Evolutionary conservation across 2,113 vertebrate genomes (phyloP).

Genomic region (Calyptommatus sinebrachiatus): DNA sequence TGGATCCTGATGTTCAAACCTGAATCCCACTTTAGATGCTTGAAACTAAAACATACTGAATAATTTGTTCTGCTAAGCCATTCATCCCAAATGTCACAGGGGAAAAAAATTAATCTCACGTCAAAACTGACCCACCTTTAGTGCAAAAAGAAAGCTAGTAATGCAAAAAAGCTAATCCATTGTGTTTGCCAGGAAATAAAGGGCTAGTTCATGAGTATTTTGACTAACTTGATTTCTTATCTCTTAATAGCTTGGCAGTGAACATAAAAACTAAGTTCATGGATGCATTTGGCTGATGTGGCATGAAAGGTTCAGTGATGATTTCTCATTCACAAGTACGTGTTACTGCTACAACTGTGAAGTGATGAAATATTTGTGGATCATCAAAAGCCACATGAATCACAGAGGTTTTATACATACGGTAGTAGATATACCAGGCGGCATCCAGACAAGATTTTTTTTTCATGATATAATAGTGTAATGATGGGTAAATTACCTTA

Average conservation of each 20-base stretch:
- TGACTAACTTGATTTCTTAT: neutral
- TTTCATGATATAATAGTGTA: too few species aligned
- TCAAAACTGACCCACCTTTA: constrained; percentile 64
- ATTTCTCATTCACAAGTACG: neutral
- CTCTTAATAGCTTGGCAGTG: neutral
- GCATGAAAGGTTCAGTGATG: neutral
- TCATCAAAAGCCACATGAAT: neutral
- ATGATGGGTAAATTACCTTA: too few species aligned
- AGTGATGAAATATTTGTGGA: neutral
- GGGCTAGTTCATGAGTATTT: neutral
- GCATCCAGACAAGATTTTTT: too few species aligned
- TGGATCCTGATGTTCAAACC: constrained; percentile 80
- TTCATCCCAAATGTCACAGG: constrained; percentile 70
- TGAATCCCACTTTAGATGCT: constrained; percentile 75
- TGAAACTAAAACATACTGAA: constrained; percentile 74
- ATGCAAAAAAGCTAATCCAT: constrained; percentile 60
- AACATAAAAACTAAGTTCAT: neutral
- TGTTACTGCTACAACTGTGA: neutral
- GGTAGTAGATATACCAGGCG: too few species aligned
- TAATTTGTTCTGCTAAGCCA: constrained; percentile 78
- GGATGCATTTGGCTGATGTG: neutral
- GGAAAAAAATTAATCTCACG: constrained; percentile 60
- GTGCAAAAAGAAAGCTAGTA: constrained; percentile 69
- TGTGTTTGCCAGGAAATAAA: constrained; percentile 53
- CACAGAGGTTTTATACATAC: neutral